Evolutionary conservation across 2,113 vertebrate species (phyloP), one percentile per base, ranked within the genome.

Genomic region (Alectura lathami): DNA sequence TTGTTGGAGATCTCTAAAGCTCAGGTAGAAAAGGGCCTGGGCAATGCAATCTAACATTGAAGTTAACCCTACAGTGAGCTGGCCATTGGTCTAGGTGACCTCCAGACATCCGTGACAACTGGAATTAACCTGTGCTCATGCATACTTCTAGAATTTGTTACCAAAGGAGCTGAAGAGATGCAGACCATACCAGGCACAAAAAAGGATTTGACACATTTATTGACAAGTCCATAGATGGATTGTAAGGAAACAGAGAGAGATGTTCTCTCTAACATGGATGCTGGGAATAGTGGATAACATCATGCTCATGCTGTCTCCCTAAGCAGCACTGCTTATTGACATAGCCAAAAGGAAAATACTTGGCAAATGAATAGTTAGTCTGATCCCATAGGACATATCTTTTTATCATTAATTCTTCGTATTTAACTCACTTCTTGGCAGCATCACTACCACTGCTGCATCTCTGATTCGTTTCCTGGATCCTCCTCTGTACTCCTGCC

Each of bases 1-100:
- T 45, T 3, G 14, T 40, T 68, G 40, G 27, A 42, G 23, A 40
- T 83, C 90, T 90, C 45, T 40, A 69, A 62, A 69, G 7, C 11
- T 76, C 13, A n/a, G 38, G 6, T 53, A 30, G 16, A 34, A 5
- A 36, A 53, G 8, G 13, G 4, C 21, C 42, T 0, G 0, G 54
- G 12, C 13, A 82, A 40, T 30, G 8, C 40, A 8, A 9, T 67
- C 27, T 83, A 51, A 73, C 17, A 32, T 15, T 59, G 17, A 56
- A 54, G 13, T 59, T 60, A 83, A 63, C 29, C 29, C 45, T 73
- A 32, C 48, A 60, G 34, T 3, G 15, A 22, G 17, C 43, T 56
- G 20, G 22, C 34, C 42, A 3, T 56, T 77, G 40, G 8, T 21
- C 20, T 10, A 56, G 20, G 23, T 51, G 15, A 60, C 12, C 9